Conservation (phyloP, 2,797 vertebrate species). For the Ctenochaetus hawaiiensis region DNA sequence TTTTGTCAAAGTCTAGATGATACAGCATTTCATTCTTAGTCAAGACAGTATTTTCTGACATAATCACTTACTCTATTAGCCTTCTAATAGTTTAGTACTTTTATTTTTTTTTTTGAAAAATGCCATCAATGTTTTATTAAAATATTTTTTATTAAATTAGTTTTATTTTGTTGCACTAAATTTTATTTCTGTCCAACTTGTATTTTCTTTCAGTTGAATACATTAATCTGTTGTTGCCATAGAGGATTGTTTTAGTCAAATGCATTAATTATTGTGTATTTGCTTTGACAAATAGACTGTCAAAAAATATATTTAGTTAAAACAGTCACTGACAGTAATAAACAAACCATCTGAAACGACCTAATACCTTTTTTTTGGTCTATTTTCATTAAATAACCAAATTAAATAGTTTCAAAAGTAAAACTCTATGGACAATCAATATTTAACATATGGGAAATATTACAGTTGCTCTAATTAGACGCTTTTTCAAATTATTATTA, state of each 20-base stretch:
- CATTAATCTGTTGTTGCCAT: neutral
- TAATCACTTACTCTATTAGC: neutral
- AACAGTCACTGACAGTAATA: neutral
- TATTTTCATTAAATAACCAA: neutral
- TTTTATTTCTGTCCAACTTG: neutral
- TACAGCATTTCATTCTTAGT: neutral
- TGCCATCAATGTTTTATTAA: neutral
- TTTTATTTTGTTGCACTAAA: neutral
- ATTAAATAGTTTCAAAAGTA: too few relatives aligned
- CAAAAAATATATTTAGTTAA: neutral
- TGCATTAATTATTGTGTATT: neutral
- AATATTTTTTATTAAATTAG: neutral
- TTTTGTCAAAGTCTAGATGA: neutral
- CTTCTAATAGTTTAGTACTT: too few relatives aligned
- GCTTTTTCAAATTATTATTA: neutral
- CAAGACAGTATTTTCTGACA: neutral
- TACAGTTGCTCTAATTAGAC: neutral
- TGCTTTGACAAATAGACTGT: neutral
- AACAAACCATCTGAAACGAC: neutral
- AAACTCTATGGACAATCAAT: too few relatives aligned
- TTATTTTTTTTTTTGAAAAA: neutral
- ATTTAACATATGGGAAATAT: conserved; percentile 6
- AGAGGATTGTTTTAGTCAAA: neutral
- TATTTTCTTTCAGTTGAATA: neutral
- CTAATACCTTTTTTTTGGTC: neutral